Base-by-base conservation (phyloP, 1,140 invertebrate genomes). In the Heliconius hewitsoni region DNA sequence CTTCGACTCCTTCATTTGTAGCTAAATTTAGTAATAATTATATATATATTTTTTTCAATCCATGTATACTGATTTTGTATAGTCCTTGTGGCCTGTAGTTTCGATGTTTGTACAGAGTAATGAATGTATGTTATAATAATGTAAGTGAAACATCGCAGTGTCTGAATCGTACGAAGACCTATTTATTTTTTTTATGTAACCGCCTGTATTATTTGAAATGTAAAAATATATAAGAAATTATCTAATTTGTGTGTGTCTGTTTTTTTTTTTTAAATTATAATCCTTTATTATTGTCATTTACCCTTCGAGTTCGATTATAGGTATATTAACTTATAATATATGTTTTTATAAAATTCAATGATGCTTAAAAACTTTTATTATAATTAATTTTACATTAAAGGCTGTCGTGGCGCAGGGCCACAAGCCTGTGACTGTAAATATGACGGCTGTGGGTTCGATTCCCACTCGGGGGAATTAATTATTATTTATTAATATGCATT, bases 171-270 rank as follows among this genome's bases (percentile, higher is more conserved):
- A 87, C 77, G 83, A 90, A 87, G 80, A 89, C 87, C 89, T 91
- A 92, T 92, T 93, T 93, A 92, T 92, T 93, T 89, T 66, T 66
- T 87, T 92, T 92, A 90, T 93, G 89, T 93, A 93, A 93, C 91
- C 92, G 91, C 90, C 91, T 93, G 87, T 92, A 92, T 93, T 91
- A 93, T 93, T 92, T 93, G 86, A 88, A 91, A 88, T 93, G 92
- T 93, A 93, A 92, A 91, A 91, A 93, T 93, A 91, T 92, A 92
- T 90, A 91, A 90, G 90, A 90, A 91, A 92, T 89, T 90, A 87
- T 90, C 83, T 87, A 87, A 79, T 81, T 71, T 78, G 70, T 77
- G 85, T 46, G 34, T 37, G 34, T 34, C 30, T 34, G 30, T 34
- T 34, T 46, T 11, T 52, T 11, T 52, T 19, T 19, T 85, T 89